Base-by-base conservation (phyloP, 1,140 invertebrate genomes). In the Brevipalpus yothersi region DNA sequence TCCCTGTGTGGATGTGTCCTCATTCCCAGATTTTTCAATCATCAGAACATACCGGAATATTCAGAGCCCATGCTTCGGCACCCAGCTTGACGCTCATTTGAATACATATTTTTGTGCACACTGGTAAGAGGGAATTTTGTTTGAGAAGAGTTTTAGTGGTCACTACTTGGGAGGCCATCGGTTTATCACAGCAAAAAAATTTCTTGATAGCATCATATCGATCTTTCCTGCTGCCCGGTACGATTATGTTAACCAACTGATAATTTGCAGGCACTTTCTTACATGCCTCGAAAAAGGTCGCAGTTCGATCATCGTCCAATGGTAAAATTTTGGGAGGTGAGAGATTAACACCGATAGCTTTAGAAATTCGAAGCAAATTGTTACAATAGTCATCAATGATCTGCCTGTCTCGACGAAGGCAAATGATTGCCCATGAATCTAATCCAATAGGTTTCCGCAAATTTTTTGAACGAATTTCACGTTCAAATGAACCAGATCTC, bases 201-300 rank as follows among this genome's bases (percentile, higher is more conserved):
- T 86, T 86, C 66, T 94, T 93, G 2, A 93, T 82, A 0, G 82
- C 80, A 40, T 77, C 73, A 43, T 58, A 58, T n/a, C 56, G 40
- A 68, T 91, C 86, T 11, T 75, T 67, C 53, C 79, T 76, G 60
- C 80, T 80, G 40, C 80, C 81, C 0, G 78, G 75, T 1, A 86
- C 75, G 0, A 87, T 66, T 55, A 78, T 79, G 39, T 84, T 67
- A 10, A 86, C 75, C 4, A 60, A 45, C n/a, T 53, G 3, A 56
- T 23, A 13, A 9, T 8, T 31, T 4, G 45, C 7, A 40, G n/a
- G 11, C 8, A 60, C 7, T 61, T 19, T 7, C 41, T 58, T 42
- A 12, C 47, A 60, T 17, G 56, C 17, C 3, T 53, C 47, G 15
- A 47, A 4, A 56, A 10, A 62, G 9, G 21, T 40, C 1, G 12